Conservation (phyloP, 2,113 vertebrate genomes). For the Coturnix japonica region DNA sequence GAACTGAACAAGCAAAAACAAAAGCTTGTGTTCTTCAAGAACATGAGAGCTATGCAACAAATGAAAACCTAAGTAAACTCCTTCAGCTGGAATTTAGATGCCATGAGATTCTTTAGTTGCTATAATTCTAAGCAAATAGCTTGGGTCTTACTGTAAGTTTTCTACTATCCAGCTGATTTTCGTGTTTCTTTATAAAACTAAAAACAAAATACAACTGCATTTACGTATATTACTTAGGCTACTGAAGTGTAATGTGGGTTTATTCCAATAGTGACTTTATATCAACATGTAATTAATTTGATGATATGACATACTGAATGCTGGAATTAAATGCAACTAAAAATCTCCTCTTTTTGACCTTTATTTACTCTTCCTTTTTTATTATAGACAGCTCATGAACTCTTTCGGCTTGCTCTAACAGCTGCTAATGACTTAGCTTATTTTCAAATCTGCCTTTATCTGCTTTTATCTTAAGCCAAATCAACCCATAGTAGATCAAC, state of each 20-base stretch:
- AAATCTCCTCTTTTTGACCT: background rate
- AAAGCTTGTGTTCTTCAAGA: background rate
- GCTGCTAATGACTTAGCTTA: background rate
- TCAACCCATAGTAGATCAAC: background rate
- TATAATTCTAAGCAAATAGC: background rate
- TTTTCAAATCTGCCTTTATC: background rate
- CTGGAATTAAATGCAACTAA: background rate
- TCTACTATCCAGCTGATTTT: background rate
- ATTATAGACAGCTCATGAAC: background rate
- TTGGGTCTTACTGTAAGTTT: background rate
- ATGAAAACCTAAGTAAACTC: background rate
- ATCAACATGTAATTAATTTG: background rate
- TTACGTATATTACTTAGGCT: background rate
- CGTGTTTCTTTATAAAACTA: background rate
- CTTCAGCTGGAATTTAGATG: background rate
- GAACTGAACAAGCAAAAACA: background rate
- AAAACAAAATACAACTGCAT: background rate
- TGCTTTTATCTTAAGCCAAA: background rate
- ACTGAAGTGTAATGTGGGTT: background rate
- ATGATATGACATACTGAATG: background rate
- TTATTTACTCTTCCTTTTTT: background rate
- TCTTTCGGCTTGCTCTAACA: background rate
- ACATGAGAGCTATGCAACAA: background rate
- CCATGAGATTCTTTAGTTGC: background rate
- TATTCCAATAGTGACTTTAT: background rate